phyloP scores from a whole-genome alignment of 2,113 vertebrate genomes.

The Shinisaurus crocodilurus region DNA sequence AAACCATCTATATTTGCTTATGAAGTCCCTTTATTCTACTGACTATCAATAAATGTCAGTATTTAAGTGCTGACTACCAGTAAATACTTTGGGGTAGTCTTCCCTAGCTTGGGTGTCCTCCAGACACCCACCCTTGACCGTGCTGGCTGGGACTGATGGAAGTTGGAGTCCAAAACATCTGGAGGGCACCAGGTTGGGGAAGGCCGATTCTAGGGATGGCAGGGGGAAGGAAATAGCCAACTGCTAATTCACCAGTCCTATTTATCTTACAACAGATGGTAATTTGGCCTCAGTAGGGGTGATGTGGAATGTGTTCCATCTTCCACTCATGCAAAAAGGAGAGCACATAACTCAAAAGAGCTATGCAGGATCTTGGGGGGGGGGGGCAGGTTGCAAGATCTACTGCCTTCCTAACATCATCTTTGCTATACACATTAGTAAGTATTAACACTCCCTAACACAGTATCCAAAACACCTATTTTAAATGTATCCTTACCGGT shows the following conservation, averaged over 20 bases:
- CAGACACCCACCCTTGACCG: neutral
- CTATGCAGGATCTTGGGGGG: neutral
- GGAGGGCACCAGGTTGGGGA: too few species aligned
- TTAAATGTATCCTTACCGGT: conserved; percentile 79
- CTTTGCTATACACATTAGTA: neutral
- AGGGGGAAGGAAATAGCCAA: neutral
- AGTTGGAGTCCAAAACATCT: neutral
- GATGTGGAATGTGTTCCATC: neutral
- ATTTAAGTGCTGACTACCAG: neutral
- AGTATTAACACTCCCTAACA: neutral
- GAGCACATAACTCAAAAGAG: neutral
- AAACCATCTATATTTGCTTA: neutral
- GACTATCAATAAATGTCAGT: neutral
- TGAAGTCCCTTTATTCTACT: neutral
- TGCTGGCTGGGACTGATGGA: neutral
- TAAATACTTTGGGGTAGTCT: neutral
- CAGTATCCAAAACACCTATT: too few species aligned
- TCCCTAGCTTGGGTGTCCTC: neutral
- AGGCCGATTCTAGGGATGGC: too few species aligned
- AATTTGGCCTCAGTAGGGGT: neutral
- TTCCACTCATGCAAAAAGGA: neutral
- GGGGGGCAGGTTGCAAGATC: neutral
- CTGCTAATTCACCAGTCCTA: neutral
- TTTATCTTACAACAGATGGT: neutral
- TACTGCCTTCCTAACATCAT: neutral